Evolutionary conservation across 2,888 invertebrate species (phyloP), one percentile per base, ranked within the genome.

Genomic region (Trisateles emortualis): DNA sequence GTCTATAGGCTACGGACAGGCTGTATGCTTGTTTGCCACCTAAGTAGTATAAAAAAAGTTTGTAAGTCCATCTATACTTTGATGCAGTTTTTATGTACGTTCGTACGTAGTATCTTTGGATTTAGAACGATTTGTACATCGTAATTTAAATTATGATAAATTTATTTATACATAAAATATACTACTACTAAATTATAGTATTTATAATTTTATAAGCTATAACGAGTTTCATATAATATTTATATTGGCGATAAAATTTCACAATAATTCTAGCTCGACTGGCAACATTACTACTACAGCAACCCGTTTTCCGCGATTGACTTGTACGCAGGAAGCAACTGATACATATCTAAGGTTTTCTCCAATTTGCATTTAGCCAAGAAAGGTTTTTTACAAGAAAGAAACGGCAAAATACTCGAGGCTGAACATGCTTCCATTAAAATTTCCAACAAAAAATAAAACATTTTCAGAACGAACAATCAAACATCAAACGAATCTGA

Each of bases 301-400:
- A 47, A 47, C 52, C 38, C 38, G 52, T 52, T 47, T 50, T 35
- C 33, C 22, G 22, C 30, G 42, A 47, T 53, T 29, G 43, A 48
- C 53, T 43, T 43, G 48, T 42, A 39, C 44, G 4, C 48, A 45
- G 53, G 53, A 54, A 44, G 32, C 39, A 26, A 24, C 33, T 29
- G 52, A 54, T 54, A 49, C 48, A 49, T 48, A 54, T 54, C 53
- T 49, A 44, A 3, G 24, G 10, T 49, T 54, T 54, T 54, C 53
- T 49, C 53, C 24, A 19, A 54, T 54, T 54, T 54, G 46, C 53
- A 49, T 54, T 48, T 39, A 39, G 19, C 30, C 19, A 26, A 39
- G 43, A 44, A 54, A 54, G 39, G n/a, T n/a, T 35, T 32, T 46
- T 49, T 30, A 10, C 29, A 44, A 43, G 26, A 26, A 52, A 48